Evolutionary conservation across 2,113 vertebrate genomes (phyloP).

Genomic region (Pimephales promelas): DNA sequence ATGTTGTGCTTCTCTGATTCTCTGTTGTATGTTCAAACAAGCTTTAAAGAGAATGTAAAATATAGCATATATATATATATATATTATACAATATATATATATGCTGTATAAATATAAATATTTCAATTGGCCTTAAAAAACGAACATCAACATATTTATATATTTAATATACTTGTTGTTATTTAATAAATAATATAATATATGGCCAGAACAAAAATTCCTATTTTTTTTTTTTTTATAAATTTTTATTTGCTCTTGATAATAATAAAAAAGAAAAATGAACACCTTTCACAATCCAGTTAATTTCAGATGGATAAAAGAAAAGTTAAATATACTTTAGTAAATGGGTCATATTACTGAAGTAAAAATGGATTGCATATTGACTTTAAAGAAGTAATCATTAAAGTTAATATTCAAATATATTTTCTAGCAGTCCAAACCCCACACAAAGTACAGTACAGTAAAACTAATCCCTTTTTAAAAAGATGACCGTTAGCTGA

Average conservation of each 20-base stretch:
- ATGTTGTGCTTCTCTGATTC: neutral
- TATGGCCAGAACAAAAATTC: no score
- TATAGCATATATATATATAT: no score
- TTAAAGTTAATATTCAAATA: neutral
- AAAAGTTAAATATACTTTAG: neutral
- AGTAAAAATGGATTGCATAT: neutral
- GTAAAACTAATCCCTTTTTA: conserved; percentile 1
- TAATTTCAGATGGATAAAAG: neutral
- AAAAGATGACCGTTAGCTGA: conserved; percentile 56
- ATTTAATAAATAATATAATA: neutral
- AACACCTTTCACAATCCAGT: neutral
- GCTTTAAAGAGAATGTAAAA: neutral
- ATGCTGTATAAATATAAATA: no score
- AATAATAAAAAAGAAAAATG: neutral
- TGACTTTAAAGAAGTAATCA: neutral
- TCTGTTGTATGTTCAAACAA: neutral
- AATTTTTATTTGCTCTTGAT: neutral
- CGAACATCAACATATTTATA: no score
- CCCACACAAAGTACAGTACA: conserved; percentile 45
- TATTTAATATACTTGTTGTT: no score
- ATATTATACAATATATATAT: no score
- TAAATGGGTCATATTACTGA: neutral
- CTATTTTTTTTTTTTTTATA: no score
- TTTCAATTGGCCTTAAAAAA: neutral
- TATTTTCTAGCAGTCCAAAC: neutral